phyloP scores from a whole-genome alignment of 2,888 invertebrate species.

The Eupsilia transversa region DNA sequence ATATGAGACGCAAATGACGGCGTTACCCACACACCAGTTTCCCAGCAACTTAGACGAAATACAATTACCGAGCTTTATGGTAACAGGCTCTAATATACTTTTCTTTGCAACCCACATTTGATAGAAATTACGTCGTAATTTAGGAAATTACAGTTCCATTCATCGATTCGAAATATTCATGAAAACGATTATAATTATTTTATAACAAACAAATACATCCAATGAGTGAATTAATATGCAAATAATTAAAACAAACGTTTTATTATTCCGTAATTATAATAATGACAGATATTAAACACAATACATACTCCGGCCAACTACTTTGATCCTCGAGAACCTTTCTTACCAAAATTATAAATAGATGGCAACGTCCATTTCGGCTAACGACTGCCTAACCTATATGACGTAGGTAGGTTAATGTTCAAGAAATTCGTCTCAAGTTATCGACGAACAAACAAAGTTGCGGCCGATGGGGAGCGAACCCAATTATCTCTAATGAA shows the following conservation, averaged over 20 bases:
- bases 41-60: slow-evolving; percentile 67
- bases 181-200: neutral
- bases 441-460: slow-evolving; percentile 89
- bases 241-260: neutral
- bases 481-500: slow-evolving; percentile 91
- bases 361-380: slow-evolving; percentile 58
- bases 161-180: neutral
- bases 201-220: no score
- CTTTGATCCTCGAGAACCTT: slow-evolving; percentile 44
- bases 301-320: neutral
- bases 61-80: slow-evolving; percentile 66
- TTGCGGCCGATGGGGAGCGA: slow-evolving; percentile 88
- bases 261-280: neutral
- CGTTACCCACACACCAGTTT: slow-evolving; percentile 71
- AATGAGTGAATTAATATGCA: no score
- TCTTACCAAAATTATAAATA: slow-evolving; percentile 55
- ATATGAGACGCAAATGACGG: slow-evolving; percentile 84
- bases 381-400: slow-evolving; percentile 69
- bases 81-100: slow-evolving; percentile 51
- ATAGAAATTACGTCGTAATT: neutral
- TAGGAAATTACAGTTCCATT: neutral
- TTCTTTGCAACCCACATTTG: slow-evolving; percentile 32
- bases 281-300: slow-evolving; percentile 5
- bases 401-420: slow-evolving; percentile 77
- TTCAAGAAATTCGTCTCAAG: slow-evolving; percentile 90